These are phyloP conservation scores for Coelopa pilipes DNA, from an alignment of 2,888 invertebrate species.

Conservation along the genomic window DNA sequence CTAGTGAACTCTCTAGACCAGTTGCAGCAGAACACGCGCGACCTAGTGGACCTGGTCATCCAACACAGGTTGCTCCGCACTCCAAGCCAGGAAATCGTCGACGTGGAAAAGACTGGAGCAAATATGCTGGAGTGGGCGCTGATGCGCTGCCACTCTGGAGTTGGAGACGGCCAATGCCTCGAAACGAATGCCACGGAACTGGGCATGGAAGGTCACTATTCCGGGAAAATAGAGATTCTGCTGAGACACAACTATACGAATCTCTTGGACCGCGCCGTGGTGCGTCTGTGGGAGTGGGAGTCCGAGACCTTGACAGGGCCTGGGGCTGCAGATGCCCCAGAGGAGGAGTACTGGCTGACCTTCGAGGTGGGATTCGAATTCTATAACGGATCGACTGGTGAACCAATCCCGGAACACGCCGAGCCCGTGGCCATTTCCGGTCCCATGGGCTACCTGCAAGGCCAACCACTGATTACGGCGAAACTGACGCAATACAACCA, in stretches of 20 bases:
- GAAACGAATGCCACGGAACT: constrained; percentile 15
- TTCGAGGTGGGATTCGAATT: constrained; percentile 13
- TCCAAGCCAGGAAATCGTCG: constrained; percentile 41
- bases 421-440: constrained; percentile 51
- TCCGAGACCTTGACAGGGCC: neutral
- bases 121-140: neutral
- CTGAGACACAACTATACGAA: constrained; percentile 25
- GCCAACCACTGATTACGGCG: constrained; percentile 56
- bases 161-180: neutral
- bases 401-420: too few species aligned
- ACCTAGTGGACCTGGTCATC: constrained; percentile 46
- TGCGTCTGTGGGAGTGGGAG: neutral
- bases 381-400: neutral
- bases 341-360: constrained; percentile 9
- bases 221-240: constrained; percentile 22
- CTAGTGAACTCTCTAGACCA: constrained; percentile 43
- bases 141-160: neutral
- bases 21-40: constrained; percentile 44
- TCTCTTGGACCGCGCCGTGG: neutral
- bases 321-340: neutral
- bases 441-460: constrained; percentile 58
- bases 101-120: constrained; percentile 1
- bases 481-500: constrained; percentile 50
- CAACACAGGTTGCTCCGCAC: constrained; percentile 46
- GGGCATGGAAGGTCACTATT: constrained; percentile 37